A percentile compares a stretch with the other conserved stretches of the same genome.
These are phyloP conservation scores for Nudaria mundana DNA, from an alignment of 2,888 invertebrate genomes.

Conservation along the genomic window DNA sequence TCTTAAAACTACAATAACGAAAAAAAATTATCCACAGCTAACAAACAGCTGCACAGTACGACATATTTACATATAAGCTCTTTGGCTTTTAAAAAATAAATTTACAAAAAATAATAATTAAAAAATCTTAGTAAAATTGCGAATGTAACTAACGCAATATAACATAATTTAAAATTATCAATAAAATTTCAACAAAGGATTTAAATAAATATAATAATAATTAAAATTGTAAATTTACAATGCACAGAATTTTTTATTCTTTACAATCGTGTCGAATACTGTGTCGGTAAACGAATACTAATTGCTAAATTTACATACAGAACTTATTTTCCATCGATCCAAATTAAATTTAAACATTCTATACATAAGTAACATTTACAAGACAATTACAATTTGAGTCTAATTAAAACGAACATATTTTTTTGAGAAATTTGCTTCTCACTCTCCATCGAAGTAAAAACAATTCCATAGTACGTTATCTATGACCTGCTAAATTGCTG, in stretches of 20 bases:
- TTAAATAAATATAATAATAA: conserved; percentile 47
- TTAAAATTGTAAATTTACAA: conserved; percentile 36
- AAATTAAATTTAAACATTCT: conserved; percentile 17
- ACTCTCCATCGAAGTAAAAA: too few relatives aligned
- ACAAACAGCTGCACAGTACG: conserved; percentile 54
- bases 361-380: conserved; percentile 36
- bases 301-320: conserved; percentile 51
- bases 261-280: conserved; percentile 35
- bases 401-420: conserved; percentile 28
- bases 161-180: conserved; percentile 76
- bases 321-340: conserved; percentile 17
- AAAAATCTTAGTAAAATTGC: conserved; percentile 58
- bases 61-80: conserved; percentile 77
- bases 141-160: conserved; percentile 57
- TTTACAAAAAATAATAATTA: conserved; percentile 55
- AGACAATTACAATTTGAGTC: conserved; percentile 26
- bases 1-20: conserved; percentile 79
- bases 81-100: conserved; percentile 75
- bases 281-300: conserved; percentile 41
- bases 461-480: too few relatives aligned
- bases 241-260: conserved; percentile 24
- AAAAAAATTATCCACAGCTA: conserved; percentile 65
- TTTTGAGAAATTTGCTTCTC: too few relatives aligned
- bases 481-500: too few relatives aligned
- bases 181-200: conserved; percentile 70